These are phyloP conservation scores for Lophochroa leadbeateri DNA, from an alignment of 2,113 vertebrate species.

Conservation along the genomic window DNA sequence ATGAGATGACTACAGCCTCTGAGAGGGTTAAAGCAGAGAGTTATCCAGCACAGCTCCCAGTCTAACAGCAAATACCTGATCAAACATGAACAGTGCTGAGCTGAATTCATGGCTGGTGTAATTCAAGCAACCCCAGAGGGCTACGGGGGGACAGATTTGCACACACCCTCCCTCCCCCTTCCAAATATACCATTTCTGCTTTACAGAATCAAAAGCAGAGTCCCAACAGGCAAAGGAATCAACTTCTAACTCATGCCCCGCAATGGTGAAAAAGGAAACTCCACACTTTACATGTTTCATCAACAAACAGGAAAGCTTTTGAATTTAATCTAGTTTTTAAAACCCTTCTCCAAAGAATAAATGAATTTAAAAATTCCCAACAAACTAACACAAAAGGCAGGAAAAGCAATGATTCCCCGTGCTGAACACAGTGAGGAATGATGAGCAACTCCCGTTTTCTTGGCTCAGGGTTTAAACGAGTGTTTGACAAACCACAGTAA, in stretches of 20 bases:
- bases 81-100: not conserved
- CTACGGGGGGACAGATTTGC: not conserved
- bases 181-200: not conserved
- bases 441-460: not conserved
- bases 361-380: not conserved
- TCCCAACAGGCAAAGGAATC: slow-evolving; percentile 10
- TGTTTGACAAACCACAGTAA: not conserved
- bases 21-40: slow-evolving; percentile 27
- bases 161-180: not conserved
- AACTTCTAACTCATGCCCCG: slow-evolving; percentile 19
- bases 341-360: not conserved
- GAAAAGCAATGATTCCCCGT: not conserved
- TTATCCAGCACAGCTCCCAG: not conserved
- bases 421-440: not conserved
- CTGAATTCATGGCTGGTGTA: not conserved
- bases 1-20: not conserved
- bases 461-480: not conserved
- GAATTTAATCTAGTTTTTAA: not conserved
- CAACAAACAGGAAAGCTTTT: not conserved
- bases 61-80: not conserved
- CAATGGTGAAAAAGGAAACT: slow-evolving; percentile 23
- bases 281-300: not conserved
- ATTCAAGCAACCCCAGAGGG: not conserved
- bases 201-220: not conserved
- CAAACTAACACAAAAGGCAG: not conserved